Evolutionary conservation across 2,888 invertebrate species (phyloP).

Genomic region (Alentia gelatinosa): DNA sequence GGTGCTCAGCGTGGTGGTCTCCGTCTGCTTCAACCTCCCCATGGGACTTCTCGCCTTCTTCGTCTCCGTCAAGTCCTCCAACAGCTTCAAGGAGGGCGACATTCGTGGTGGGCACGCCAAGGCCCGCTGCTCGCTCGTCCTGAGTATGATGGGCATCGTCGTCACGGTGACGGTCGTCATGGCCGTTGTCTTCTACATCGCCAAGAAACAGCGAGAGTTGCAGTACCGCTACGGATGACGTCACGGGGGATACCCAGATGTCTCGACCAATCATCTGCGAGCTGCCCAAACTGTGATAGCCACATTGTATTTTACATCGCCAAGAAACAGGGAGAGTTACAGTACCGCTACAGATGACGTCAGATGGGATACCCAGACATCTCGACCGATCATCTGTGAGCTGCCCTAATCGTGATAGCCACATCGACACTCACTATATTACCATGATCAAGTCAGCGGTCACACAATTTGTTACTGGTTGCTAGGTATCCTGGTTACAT

Average conservation of each 20-base stretch:
- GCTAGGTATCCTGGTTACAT: too few species aligned
- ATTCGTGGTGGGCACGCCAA: neutral
- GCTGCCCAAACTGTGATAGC: too few species aligned
- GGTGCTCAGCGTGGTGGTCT: neutral
- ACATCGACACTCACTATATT: too few species aligned
- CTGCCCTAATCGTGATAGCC: too few species aligned
- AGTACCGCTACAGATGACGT: neutral
- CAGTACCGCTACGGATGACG: slow-evolving; percentile 12
- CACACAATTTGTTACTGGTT: too few species aligned
- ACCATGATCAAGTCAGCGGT: too few species aligned
- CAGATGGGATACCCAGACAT: too few species aligned
- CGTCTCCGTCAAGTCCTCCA: neutral
- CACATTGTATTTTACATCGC: slow-evolving; percentile 31
- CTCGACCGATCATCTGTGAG: too few species aligned
- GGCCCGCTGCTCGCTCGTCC: neutral
- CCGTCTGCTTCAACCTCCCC: slow-evolving; percentile 28
- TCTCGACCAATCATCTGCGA: too few species aligned
- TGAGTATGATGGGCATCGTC: slow-evolving; percentile 13
- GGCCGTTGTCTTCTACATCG: slow-evolving; percentile 1
- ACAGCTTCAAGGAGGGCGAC: slow-evolving; percentile 28
- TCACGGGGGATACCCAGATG: too few species aligned
- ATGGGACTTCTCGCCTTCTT: slow-evolving; percentile 40
- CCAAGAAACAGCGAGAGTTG: neutral
- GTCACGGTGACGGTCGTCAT: slow-evolving; percentile 20
- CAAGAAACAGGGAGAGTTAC: neutral